Base-by-base conservation (phyloP, 2,888 invertebrate species). In the Agrilus mali region DNA sequence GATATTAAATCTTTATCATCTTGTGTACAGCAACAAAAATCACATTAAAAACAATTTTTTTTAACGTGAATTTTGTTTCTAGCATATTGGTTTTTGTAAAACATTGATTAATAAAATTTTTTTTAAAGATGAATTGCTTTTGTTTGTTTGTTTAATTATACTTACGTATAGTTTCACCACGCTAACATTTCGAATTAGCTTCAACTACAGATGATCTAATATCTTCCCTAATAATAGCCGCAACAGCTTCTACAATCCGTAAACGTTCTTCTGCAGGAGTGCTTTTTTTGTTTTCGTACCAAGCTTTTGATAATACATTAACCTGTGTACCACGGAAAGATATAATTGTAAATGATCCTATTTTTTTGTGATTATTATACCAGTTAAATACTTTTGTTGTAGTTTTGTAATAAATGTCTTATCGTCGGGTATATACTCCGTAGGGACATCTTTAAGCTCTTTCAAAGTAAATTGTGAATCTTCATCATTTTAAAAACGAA, bases 401-500 rank as follows among this genome's bases (percentile, higher is more conserved):
- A 61, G 43, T 59, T 46, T 58, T 55, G 49, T 31, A 41, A 50
- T 48, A 14, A 53, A 51, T 14, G 53, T 53, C 45, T 60, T 59
- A 53, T 60, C 58, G 47, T 61, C 58, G 17, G 55, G 54, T 45
- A 58, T 45, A 46, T 58, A 57, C 36, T 50, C 57, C 44, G 55
- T 57, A 42, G 43, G 45, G 49, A 57, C 53, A 46, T 47, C 47
- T 45, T 45, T 49, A 36, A 60, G 55, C 43, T 61, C 60, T 53
- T 55, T 54, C 41, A 61, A 48, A 40, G 59, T 58, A 50, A 60
- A 62, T 57, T 60, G 59, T 42, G 55, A 60, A 56, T 60, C 60
- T 41, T 53, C 41, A 45, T 43, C 13, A 45, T 45, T 41, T 43
- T 43, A n/a, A n/a, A 20, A 20, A 20, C 20, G 6, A 20, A 20